phyloP scores from a whole-genome alignment of 2,888 invertebrate species.

The Antheraea assamensis region DNA sequence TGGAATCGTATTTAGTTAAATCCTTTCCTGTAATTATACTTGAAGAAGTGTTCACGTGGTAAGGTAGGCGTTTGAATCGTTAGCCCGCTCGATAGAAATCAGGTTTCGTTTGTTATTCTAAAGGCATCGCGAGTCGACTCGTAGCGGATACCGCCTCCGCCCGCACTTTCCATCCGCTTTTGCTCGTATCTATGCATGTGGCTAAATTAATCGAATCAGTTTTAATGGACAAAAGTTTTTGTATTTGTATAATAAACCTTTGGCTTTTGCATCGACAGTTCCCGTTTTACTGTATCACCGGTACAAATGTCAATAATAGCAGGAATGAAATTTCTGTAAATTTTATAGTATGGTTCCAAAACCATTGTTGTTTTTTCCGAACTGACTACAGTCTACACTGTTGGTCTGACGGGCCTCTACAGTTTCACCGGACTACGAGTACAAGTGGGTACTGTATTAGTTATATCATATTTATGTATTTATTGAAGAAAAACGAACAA shows the following conservation, averaged over 20 bases:
- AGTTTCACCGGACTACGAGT: no score
- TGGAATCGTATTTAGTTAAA: constrained; percentile 14
- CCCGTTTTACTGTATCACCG: not conserved
- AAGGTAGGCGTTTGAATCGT: constrained; percentile 61
- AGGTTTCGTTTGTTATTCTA: constrained; percentile 81
- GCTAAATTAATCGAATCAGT: constrained; percentile 58
- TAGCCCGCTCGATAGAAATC: constrained; percentile 78
- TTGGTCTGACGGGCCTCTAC: no score
- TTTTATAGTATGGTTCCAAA: no score
- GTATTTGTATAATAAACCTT: not conserved
- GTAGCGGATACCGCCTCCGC: constrained; percentile 73
- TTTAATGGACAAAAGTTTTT: constrained; percentile 36
- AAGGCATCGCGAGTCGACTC: constrained; percentile 63
- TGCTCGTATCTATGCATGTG: constrained; percentile 63
- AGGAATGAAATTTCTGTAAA: not conserved
- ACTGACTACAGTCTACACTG: no score
- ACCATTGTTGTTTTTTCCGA: no score
- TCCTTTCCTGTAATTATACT: constrained; percentile 24
- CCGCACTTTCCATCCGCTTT: constrained; percentile 78
- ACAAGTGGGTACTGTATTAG: not conserved
- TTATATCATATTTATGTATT: not conserved
- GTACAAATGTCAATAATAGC: not conserved
- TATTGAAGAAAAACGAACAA: not conserved
- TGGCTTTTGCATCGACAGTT: not conserved
- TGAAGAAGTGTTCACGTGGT: constrained; percentile 21